These are phyloP conservation scores for Gorsachius magnificus DNA, from an alignment of 2,797 vertebrate species.

Conservation along the genomic window DNA sequence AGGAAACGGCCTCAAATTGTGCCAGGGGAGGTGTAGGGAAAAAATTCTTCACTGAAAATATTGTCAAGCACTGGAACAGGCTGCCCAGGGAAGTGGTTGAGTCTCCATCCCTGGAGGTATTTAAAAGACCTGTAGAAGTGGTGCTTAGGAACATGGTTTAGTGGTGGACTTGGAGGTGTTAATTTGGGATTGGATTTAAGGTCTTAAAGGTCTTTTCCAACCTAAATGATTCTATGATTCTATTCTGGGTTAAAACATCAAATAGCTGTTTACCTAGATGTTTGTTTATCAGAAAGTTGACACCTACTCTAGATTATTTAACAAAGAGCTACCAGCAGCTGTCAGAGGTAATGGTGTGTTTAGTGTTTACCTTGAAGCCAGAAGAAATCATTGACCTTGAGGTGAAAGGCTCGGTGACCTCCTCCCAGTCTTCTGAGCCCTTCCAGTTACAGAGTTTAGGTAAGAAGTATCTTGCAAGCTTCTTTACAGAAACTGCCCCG, in stretches of 20 bases:
- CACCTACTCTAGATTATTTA: not conserved
- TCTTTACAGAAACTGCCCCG: not conserved
- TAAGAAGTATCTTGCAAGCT: not conserved
- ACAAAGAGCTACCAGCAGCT: conserved; percentile 21
- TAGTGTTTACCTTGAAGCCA: conserved; percentile 19
- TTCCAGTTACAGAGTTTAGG: not conserved
- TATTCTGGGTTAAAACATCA: not conserved
- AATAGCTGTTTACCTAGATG: not conserved
- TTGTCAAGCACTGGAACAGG: not conserved
- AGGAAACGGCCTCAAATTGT: not conserved
- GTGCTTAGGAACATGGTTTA: not conserved
- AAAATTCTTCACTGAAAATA: not conserved
- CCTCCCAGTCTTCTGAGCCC: not conserved
- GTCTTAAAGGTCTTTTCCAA: not conserved
- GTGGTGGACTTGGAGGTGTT: no score
- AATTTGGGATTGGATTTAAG: not conserved
- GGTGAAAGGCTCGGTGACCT: not conserved
- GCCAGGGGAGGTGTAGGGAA: not conserved
- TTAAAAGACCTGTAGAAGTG: rapidly evolving
- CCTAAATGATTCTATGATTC: not conserved
- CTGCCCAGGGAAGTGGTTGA: not conserved
- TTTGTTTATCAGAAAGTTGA: not conserved
- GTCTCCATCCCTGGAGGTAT: not conserved
- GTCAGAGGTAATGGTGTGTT: not conserved
- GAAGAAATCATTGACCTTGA: conserved; percentile 13